Evolutionary conservation across 2,888 invertebrate genomes (phyloP), one percentile per base, ranked within the genome.

Genomic region (Nomada flava): DNA sequence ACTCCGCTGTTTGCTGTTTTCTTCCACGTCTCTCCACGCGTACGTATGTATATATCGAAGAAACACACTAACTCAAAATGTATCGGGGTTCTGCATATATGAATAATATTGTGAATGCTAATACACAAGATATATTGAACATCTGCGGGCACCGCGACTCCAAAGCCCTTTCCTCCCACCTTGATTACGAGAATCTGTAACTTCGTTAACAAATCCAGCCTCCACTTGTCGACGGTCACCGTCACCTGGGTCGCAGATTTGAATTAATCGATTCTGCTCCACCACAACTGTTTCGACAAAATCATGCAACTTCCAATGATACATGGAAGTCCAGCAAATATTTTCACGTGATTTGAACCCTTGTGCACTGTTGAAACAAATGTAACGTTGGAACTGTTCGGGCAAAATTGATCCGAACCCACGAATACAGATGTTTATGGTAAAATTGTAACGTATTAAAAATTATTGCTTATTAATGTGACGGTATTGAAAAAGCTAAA

Each of bases 51-150:
- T 44, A 20, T 18, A 64, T 64, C 65, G 65, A 59, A 50, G 23
- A 47, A 57, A 44, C 11, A 57, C 73, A 44, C 42, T 44, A 44
- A 55, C 15, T 23, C 75, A 85, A 82, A 78, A 83, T 86, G 86
- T 78, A 69, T 71, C 77, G 86, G 78, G 86, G 50, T 88, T 84
- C 90, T 89, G 93, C 92, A 93, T 93, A 92, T 91, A 93, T 93
- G 93, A 93, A 93, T 93, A 93, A 92, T 90, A 93, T 93, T 93
- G 91, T 86, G 83, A 88, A 91, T 90, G 92, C 91, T 92, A 93
- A 92, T 92, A 91, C 90, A 89, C 88, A 83, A 89, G 86, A 90
- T 89, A 91, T 92, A 93, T 93, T 92, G 92, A 92, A 92, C 92
- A 90, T 92, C 92, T 90, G 90, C 90, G 89, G 88, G 88, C 88